Conservation (phyloP, 2,888 invertebrate species). For the Drosophila bunnanda region DNA sequence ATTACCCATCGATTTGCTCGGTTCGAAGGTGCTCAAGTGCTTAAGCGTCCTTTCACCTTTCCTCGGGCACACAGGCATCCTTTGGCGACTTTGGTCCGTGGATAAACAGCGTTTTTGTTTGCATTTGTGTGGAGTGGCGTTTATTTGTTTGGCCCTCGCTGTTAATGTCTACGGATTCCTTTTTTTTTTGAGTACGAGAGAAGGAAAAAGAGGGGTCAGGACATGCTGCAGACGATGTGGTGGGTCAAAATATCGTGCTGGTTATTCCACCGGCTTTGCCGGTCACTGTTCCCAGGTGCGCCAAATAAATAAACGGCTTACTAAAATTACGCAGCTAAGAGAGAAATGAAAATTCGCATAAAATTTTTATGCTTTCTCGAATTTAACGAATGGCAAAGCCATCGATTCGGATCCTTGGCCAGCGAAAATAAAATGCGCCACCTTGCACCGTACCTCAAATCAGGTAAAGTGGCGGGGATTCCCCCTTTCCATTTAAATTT, state of each 20-base stretch:
- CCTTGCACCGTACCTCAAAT: slow-evolving; percentile 47
- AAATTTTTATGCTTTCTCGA: slow-evolving; percentile 64
- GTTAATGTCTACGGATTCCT: slow-evolving; percentile 32
- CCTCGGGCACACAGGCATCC: slow-evolving; percentile 11
- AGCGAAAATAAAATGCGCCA: slow-evolving; percentile 45
- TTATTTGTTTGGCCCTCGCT: slow-evolving; percentile 27
- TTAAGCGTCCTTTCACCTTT: slow-evolving; percentile 66
- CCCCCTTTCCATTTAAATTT: slow-evolving; percentile 54
- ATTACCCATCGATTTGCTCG: slow-evolving; percentile 50
- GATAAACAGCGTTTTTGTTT: slow-evolving; percentile 55
- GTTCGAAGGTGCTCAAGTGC: slow-evolving; percentile 25
- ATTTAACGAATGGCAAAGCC: slow-evolving; percentile 68
- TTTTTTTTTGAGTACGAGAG: background rate
- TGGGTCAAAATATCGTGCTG: slow-evolving; percentile 32
- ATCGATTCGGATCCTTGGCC: slow-evolving; percentile 55
- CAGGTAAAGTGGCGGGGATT: slow-evolving; percentile 47
- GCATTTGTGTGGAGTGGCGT: slow-evolving; percentile 42
- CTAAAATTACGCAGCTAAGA: slow-evolving; percentile 54
- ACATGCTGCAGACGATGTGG: slow-evolving; percentile 20
- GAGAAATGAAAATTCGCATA: slow-evolving; percentile 66
- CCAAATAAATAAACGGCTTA: slow-evolving; percentile 56
- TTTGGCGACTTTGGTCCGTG: slow-evolving; percentile 25
- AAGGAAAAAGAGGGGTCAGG: background rate
- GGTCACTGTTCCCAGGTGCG: slow-evolving; percentile 52
- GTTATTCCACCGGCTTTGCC: slow-evolving; percentile 41